Evolutionary conservation across 2,113 vertebrate genomes (phyloP).

Genomic region (Archilochus colubris): DNA sequence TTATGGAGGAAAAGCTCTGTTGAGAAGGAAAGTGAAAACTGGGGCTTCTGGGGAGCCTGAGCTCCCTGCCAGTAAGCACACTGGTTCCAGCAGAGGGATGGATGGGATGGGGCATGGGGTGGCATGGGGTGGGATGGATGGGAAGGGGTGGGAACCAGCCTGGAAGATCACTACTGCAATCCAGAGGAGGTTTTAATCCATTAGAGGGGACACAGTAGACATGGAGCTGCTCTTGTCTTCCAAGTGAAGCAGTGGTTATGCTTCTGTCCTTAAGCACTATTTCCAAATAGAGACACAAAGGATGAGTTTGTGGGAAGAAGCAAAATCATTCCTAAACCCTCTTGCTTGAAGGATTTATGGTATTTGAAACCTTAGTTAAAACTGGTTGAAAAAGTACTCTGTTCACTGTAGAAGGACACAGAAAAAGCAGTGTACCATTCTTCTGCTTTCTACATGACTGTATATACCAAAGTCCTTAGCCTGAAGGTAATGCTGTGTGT

Average conservation of each 20-base stretch:
- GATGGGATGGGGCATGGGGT: no score
- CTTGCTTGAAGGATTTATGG: background rate
- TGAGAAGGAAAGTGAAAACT: background rate
- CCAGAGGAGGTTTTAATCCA: background rate
- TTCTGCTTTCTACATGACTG: background rate
- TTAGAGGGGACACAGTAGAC: background rate
- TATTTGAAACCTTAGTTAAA: background rate
- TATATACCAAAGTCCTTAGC: background rate
- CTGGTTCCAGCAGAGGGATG: fast-evolving
- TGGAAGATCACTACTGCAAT: background rate
- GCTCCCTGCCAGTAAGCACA: background rate
- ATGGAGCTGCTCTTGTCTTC: background rate
- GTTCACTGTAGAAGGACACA: background rate
- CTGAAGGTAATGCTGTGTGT: background rate
- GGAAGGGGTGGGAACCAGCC: background rate
- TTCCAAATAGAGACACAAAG: background rate
- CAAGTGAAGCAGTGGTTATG: background rate
- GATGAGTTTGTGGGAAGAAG: background rate
- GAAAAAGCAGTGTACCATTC: background rate
- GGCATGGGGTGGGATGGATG: background rate
- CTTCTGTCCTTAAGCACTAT: background rate
- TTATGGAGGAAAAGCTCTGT: fast-evolving
- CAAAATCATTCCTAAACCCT: background rate
- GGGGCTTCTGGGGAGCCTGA: background rate
- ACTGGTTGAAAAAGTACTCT: background rate